Conservation (phyloP, 1,140 invertebrate genomes). For the Euura lappo region DNA sequence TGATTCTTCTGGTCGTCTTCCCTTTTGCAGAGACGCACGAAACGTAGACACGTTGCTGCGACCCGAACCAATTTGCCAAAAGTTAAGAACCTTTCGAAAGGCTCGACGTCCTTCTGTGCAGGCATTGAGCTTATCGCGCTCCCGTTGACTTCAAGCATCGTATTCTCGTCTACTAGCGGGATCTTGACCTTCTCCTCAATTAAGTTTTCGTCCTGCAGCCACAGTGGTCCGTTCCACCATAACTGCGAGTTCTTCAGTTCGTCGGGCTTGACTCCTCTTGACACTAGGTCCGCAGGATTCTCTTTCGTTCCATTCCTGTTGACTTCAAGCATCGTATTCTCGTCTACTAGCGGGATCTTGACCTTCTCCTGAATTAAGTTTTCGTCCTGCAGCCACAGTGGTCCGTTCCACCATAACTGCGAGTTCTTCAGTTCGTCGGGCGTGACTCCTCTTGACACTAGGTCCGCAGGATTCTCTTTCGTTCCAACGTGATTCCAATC, state of each 20-base stretch:
- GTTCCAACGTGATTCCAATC: background rate
- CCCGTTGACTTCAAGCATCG: no score
- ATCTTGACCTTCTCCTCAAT: constrained; percentile 11
- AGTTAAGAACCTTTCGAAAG: no score
- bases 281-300: constrained; percentile 34
- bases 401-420: constrained; percentile 25
- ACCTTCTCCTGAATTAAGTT: no score
- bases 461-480: constrained; percentile 41
- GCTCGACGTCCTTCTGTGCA: no score
- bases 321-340: no score
- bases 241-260: constrained; percentile 8
- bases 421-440: constrained; percentile 14
- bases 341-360: no score
- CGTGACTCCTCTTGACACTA: constrained; percentile 31
- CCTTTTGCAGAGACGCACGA: background rate
- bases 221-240: constrained; percentile 26
- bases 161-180: no score
- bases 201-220: background rate
- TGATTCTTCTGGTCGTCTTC: background rate
- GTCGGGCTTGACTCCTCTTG: constrained; percentile 31
- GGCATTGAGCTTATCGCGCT: no score
- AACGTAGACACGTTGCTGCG: background rate
- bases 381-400: background rate
- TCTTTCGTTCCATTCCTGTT: constrained; percentile 33
- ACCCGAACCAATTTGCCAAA: background rate